Evolutionary conservation across 2,888 invertebrate genomes (phyloP).

Genomic region (Phaonia tiefii): DNA sequence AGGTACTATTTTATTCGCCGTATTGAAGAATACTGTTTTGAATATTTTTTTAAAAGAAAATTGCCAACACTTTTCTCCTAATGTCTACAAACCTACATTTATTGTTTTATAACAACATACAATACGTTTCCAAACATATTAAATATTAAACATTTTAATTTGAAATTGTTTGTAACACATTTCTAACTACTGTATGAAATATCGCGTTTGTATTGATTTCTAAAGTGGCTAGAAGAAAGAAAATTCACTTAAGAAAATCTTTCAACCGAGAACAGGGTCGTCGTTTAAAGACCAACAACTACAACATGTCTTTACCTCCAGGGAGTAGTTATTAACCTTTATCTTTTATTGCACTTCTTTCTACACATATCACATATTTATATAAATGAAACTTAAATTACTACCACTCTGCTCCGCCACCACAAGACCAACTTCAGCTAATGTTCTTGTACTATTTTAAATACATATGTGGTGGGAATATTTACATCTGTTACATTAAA

Average conservation of each 20-base stretch:
- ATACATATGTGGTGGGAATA: slow-evolving; percentile 43
- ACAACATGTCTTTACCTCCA: too few species aligned
- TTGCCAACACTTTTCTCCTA: slow-evolving; percentile 35
- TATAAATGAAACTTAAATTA: background rate
- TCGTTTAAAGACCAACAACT: background rate
- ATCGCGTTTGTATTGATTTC: slow-evolving; percentile 49
- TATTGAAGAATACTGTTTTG: background rate
- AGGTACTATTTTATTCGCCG: background rate
- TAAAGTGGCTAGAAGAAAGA: slow-evolving; percentile 31
- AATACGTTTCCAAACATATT: slow-evolving; percentile 35
- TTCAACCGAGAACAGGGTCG: slow-evolving; percentile 20
- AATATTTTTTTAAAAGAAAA: slow-evolving; percentile 24
- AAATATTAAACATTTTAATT: slow-evolving; percentile 48
- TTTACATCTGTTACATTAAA: slow-evolving; percentile 46
- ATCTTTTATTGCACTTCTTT: too few species aligned
- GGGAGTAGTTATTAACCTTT: too few species aligned
- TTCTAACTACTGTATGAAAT: background rate
- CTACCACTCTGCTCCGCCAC: slow-evolving; percentile 47
- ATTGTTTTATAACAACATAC: background rate
- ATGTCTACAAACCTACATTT: background rate
- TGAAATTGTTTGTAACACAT: slow-evolving; percentile 47
- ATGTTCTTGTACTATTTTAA: background rate
- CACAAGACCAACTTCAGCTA: slow-evolving; percentile 17
- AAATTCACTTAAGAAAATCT: slow-evolving; percentile 7
- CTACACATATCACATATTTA: background rate